A percentile compares a stretch with the other conserved stretches of the same genome.
phyloP scores from a whole-genome alignment of 30 jellyfish, hydroid and myxozoan genomes.

The Aurelia sp. region DNA sequence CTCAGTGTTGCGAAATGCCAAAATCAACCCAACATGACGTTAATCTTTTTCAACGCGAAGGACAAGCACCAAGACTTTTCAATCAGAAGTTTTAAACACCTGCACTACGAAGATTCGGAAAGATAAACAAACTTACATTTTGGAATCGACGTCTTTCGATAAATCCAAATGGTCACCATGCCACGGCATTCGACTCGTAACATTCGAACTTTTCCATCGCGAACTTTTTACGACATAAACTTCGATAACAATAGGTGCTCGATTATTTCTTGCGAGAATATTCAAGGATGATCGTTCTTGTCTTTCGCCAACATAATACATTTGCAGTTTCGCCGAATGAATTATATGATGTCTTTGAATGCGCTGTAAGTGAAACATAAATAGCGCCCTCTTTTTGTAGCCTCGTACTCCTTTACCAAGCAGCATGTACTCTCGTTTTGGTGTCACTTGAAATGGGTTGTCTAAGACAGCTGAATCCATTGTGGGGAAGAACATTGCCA shows the following conservation, averaged over 20 bases:
- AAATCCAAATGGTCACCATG: constrained; percentile 76
- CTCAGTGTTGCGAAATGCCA: too few relatives aligned
- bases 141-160: constrained; percentile 68
- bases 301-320: constrained; percentile 61
- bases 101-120: not conserved
- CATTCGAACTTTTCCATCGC: constrained; percentile 72
- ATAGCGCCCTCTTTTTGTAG: constrained; percentile 66
- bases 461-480: constrained; percentile 71
- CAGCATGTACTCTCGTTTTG: constrained; percentile 57
- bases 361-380: constrained; percentile 65
- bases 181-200: constrained; percentile 91
- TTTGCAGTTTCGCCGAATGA: constrained; percentile 79
- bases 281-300: constrained; percentile 17
- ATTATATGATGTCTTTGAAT: constrained; percentile 54
- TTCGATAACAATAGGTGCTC: constrained; percentile 29
- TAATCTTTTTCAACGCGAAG: too few relatives aligned
- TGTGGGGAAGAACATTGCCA: constrained; percentile 59
- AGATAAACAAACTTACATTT: constrained; percentile 42
- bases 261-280: constrained; percentile 37
- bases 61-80: too few relatives aligned
- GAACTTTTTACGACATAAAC: constrained; percentile 73
- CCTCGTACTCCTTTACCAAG: constrained; percentile 74
- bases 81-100: not conserved
- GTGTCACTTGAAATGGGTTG: constrained; percentile 61
- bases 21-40: too few relatives aligned